Evolutionary conservation across 2,797 vertebrate genomes (phyloP).

Genomic region (Lagorchestes hirsutus): DNA sequence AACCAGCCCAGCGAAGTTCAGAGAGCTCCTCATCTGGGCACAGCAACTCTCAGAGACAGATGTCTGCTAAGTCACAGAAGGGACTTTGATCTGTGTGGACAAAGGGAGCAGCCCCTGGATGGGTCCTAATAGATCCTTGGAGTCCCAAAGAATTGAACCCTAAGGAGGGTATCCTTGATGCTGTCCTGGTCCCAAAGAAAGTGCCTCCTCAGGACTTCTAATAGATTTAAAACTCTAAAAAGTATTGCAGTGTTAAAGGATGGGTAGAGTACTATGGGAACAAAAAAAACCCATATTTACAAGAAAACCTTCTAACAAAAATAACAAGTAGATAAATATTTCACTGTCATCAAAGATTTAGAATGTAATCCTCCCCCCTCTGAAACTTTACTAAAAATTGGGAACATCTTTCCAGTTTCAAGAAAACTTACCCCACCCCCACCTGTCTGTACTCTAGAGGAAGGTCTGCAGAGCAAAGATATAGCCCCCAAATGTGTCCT

Average conservation of each 20-base stretch:
- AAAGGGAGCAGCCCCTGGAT: background rate
- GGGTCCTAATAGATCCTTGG: background rate
- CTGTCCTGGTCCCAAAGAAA: background rate
- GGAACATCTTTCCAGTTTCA: no score
- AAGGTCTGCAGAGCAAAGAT: no score
- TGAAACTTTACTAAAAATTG: no score
- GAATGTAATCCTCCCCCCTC: background rate
- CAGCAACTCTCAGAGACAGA: background rate
- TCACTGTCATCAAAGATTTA: background rate
- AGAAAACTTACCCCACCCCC: no score
- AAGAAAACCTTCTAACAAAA: background rate
- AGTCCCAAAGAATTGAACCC: no score
- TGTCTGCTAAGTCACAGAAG: background rate
- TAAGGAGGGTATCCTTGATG: background rate
- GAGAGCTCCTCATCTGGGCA: background rate
- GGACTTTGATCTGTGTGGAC: background rate
- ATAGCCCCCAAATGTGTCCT: no score
- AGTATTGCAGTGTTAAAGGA: background rate
- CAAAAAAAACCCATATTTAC: background rate
- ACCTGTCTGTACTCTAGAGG: no score
- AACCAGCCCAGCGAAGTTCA: background rate
- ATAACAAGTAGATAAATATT: background rate
- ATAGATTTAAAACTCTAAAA: background rate
- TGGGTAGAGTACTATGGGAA: background rate
- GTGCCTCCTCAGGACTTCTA: background rate